Base-by-base conservation (phyloP, 2,888 invertebrate species). In the Cryptocephalus moraei region DNA sequence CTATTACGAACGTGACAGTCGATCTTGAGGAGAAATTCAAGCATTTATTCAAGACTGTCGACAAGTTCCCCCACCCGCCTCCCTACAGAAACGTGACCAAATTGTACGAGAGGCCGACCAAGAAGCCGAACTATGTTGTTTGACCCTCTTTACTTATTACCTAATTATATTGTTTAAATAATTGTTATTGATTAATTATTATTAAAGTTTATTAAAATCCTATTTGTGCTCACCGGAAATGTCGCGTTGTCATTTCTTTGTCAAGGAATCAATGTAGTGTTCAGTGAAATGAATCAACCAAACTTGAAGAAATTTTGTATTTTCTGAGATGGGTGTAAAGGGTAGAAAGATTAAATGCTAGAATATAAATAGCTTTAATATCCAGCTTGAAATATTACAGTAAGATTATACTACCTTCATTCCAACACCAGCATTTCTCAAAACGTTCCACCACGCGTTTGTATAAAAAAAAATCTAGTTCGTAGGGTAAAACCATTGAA, bases 21-120 rank as follows among this genome's bases (percentile, higher is more conserved):
- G 86, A 87, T 61, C 74, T 88, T 56, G 87, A 87, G 57, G 71
- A 76, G 33, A 76, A 82, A 49, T 88, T 83, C 69, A 75, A 75
- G 32, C 77, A 79, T 41, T 69, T 76, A 56, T 89, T 88, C 72
- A 77, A 76, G 53, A 69, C 78, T 10, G 65, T 77, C 2, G 69
- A 74, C 48, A 72, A 72, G 55, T 84, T 89, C 69, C 86, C 88
- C 8, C 70, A 72, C 22, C 88, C 89, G 9, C 82, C 81, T 57
- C 78, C 79, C 48, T 87, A 82, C 71, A 73, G 76, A 56, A 76
- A 80, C 58, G 73, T 82, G 61, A 68, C 75, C 38, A 86, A 86
- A 70, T 75, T 80, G 43, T 85, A 85, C 74, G 22, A 22, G 22
- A 22, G 22, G 22, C 22, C 22, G 22, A 36, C 36, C 36, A 36